A percentile compares a stretch with the other conserved stretches of the same genome.
These are phyloP conservation scores for Drosophila mercatorum DNA, from an alignment of 2,888 invertebrate species.

Conservation along the genomic window DNA sequence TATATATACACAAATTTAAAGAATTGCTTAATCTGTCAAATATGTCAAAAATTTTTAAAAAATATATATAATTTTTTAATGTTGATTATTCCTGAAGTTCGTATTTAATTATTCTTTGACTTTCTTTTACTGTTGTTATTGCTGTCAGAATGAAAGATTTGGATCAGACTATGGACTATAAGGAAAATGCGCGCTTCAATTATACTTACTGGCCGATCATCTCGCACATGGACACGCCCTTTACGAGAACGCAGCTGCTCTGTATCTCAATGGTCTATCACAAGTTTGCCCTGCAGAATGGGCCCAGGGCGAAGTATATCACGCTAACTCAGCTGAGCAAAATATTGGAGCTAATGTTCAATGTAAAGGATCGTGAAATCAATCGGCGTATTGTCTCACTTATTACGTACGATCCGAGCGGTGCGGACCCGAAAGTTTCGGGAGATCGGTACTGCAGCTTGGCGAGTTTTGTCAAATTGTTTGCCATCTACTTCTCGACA, in stretches of 20 bases:
- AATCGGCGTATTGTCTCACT: constrained; percentile 27
- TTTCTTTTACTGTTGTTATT: neutral
- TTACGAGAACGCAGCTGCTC: constrained; percentile 87
- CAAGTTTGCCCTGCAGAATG: constrained; percentile 54
- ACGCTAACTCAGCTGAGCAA: constrained; percentile 25
- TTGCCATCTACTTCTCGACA: constrained; percentile 89
- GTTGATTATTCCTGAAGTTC: too few species aligned
- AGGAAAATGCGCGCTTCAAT: constrained; percentile 88
- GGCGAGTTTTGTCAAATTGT: constrained; percentile 88
- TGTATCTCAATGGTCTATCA: constrained; percentile 85
- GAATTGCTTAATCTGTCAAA: too few species aligned
- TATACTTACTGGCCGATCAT: constrained; percentile 86
- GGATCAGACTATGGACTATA: constrained; percentile 87
- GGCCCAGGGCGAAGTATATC: constrained; percentile 42
- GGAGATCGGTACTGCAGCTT: constrained; percentile 70
- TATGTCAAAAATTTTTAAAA: too few species aligned
- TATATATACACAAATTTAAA: too few species aligned
- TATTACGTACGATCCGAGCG: constrained; percentile 17
- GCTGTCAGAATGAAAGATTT: constrained; percentile 76
- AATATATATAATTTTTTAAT: too few species aligned
- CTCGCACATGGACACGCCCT: constrained; percentile 85
- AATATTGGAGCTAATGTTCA: constrained; percentile 41
- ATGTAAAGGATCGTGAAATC: constrained; percentile 30
- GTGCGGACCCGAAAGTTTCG: constrained; percentile 29
- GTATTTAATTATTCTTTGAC: too few species aligned